A percentile compares a stretch with the other conserved stretches of the same genome.
These are phyloP conservation scores for Ciconia nigra DNA, from an alignment of 2,797 vertebrate genomes.

Conservation along the genomic window DNA sequence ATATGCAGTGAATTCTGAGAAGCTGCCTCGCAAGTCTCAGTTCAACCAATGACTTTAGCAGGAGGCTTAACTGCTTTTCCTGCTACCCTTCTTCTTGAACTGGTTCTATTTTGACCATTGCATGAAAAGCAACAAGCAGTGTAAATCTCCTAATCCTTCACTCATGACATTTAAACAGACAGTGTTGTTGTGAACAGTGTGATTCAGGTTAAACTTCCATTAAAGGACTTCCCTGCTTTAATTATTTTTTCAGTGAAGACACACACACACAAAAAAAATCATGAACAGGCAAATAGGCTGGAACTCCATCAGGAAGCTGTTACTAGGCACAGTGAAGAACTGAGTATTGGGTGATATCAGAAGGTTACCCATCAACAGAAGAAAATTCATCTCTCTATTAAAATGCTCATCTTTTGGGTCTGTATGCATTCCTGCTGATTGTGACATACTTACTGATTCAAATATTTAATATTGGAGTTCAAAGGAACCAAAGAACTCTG, in stretches of 20 bases:
- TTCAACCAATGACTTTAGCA: slow-evolving; percentile 46
- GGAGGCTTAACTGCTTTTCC: slow-evolving; percentile 52
- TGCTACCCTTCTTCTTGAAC: background rate
- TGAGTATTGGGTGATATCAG: background rate
- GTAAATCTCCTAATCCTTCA: background rate
- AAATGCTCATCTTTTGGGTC: background rate
- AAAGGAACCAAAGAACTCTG: background rate
- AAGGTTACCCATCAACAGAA: background rate
- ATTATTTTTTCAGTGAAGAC: background rate
- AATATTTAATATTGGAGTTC: background rate
- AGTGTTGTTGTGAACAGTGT: fast-evolving
- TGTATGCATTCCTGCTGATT: background rate
- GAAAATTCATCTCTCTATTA: background rate
- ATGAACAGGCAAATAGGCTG: slow-evolving; percentile 3
- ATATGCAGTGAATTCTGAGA: slow-evolving; percentile 21
- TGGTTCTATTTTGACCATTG: background rate
- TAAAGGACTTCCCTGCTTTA: background rate
- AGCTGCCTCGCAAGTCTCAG: background rate
- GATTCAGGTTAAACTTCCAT: background rate
- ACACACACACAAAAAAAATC: background rate
- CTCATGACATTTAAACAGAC: background rate
- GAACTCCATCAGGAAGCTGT: background rate
- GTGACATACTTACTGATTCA: background rate
- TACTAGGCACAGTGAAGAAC: background rate
- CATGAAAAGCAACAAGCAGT: background rate